Evolutionary conservation across 2,888 invertebrate species (phyloP), one percentile per base, ranked within the genome.

Genomic region (Nysson spinosus): DNA sequence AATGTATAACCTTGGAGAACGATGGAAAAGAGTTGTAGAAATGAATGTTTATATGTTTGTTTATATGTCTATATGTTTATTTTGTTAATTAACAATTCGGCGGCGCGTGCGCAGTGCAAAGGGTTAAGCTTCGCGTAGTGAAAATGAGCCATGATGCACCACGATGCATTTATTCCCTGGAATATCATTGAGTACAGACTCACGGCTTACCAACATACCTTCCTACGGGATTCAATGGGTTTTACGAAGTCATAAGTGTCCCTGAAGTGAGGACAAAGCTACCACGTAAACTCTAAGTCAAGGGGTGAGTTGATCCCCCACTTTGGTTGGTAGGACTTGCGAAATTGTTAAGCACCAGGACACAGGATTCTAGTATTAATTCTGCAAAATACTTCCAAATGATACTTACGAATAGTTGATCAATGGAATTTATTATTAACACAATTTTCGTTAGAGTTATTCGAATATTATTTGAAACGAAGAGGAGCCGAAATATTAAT

Each of bases 191-290:
- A 17, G 37, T 37, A 4, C 37, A 49, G 37, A 26, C n/a, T n/a
- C 37, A 0, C n/a, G 16, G 26, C 26, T 49, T 49, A 35, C 49
- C 49, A 37, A 49, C 37, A 28, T 26, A 17, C 20, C 12, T 39
- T 30, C 17, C 14, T 28, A 9, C 11, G 28, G 39, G 30, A 55
- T 55, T 34, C 35, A 19, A 35, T 24, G 52, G n/a, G 51, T 51
- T 51, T 64, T 64, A 60, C 52, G 47, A 64, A 43, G 57, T 64
- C 32, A 52, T 52, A 60, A 64, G 50, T 47, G 37, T 47, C 24
- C n/a, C 39, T 22, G 37, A 40, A 40, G 40, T 40, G 40, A 14
- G 22, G 12, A 24, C 40, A 40, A 40, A 40, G 40, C 40, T 24
- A 40, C 40, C 40, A 9, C 40, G 40, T 40, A 61, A 65, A 60